Conservation (phyloP, 2,797 vertebrate genomes). For the Percopsis omiscomaycus region DNA sequence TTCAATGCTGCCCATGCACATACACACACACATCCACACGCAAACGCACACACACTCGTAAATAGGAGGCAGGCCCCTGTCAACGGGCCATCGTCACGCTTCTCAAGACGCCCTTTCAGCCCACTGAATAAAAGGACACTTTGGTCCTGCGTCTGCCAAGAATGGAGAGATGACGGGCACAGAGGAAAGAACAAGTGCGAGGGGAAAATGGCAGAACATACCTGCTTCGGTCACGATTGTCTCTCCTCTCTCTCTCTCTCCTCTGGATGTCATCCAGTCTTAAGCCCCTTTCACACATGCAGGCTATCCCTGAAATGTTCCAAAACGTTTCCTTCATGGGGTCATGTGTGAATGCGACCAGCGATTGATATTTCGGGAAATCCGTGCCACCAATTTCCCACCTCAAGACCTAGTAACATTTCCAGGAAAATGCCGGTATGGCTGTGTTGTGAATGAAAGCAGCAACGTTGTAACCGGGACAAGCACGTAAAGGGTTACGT, state of each 20-base stretch:
- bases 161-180: constrained; percentile 49
- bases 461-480: too few relatives aligned
- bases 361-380: too few relatives aligned
- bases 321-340: too few relatives aligned
- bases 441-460: too few relatives aligned
- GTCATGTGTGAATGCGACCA: too few relatives aligned
- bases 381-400: too few relatives aligned
- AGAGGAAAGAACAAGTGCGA: constrained; percentile 18
- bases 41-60: constrained; percentile 18
- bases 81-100: constrained; percentile 36
- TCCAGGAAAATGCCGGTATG: too few relatives aligned
- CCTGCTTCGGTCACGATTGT: constrained; percentile 14
- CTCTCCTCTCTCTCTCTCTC: not conserved
- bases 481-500: too few relatives aligned
- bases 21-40: constrained; percentile 25
- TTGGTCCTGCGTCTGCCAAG: constrained; percentile 41
- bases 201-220: constrained; percentile 15
- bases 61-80: constrained; percentile 42
- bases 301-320: too few relatives aligned
- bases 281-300: too few relatives aligned
- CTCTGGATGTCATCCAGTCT: not conserved
- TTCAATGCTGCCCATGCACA: constrained; percentile 36
- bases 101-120: constrained; percentile 46
- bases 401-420: too few relatives aligned
- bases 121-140: constrained; percentile 47